phyloP scores from a whole-genome alignment of 2,113 vertebrate genomes.

The Lycocorax pyrrhopterus region DNA sequence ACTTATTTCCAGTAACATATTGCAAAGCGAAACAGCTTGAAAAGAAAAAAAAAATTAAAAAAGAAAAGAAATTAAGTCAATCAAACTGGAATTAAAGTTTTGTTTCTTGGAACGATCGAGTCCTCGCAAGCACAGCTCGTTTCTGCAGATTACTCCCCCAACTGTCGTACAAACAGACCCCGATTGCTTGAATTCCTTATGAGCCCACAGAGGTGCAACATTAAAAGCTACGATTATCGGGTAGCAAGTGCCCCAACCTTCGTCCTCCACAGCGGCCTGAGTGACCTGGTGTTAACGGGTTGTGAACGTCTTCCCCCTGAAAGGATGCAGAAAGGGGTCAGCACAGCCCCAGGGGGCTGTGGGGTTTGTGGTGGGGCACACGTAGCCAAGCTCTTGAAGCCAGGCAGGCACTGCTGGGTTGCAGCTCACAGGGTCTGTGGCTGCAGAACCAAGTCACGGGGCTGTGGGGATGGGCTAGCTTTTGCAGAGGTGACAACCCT shows the following conservation, averaged over 20 bases:
- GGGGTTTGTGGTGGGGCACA: neutral
- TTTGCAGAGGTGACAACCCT: neutral
- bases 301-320: constrained; percentile 93
- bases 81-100: constrained; percentile 75
- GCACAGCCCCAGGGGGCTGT: neutral
- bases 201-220: constrained; percentile 73
- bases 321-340: constrained; percentile 29
- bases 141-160: constrained; percentile 80
- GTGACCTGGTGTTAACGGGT: constrained; percentile 76
- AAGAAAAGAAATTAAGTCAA: constrained; percentile 74
- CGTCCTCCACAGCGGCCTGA: constrained; percentile 16
- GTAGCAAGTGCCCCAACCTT: constrained; percentile 72
- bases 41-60: constrained; percentile 60
- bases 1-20: constrained; percentile 77
- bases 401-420: neutral
- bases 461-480: neutral
- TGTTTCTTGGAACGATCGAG: constrained; percentile 74
- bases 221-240: constrained; percentile 72
- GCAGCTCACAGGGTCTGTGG: neutral
- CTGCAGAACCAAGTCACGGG: too few relatives aligned
- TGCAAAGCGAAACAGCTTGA: constrained; percentile 82
- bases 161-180: constrained; percentile 77
- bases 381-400: fast-evolving
- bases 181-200: constrained; percentile 72
- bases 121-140: constrained; percentile 82